These are phyloP conservation scores for Steinernema feltiae DNA, from an alignment of 1,140 invertebrate genomes.

Conservation along the genomic window DNA sequence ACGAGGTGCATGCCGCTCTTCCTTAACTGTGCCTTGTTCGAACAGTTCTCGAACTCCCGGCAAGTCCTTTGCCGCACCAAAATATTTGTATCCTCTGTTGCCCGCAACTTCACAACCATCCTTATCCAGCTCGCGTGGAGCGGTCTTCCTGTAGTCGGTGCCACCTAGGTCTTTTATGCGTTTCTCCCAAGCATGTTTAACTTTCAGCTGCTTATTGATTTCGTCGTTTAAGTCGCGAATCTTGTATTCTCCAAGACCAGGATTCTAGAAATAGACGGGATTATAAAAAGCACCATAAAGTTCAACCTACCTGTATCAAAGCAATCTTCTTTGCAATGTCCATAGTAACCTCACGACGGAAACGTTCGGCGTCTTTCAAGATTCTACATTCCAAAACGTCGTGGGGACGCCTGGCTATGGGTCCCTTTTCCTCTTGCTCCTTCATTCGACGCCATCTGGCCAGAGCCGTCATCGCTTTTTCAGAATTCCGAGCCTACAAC, in stretches of 20 bases:
- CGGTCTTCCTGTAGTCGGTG: slow-evolving; percentile 70
- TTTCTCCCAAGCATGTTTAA: slow-evolving; percentile 91
- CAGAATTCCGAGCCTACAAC: slow-evolving; percentile 54
- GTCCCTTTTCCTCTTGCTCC: slow-evolving; percentile 55
- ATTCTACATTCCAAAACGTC: slow-evolving; percentile 49
- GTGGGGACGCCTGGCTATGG: slow-evolving; percentile 48
- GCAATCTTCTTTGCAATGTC: slow-evolving; percentile 98
- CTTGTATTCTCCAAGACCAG: slow-evolving; percentile 92
- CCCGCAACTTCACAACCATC: slow-evolving; percentile 83
- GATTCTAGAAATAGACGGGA: slow-evolving; percentile 61
- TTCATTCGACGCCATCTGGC: slow-evolving; percentile 57
- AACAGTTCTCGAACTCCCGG: slow-evolving; percentile 95
- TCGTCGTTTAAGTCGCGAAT: slow-evolving; percentile 97
- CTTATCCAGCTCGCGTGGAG: slow-evolving; percentile 49
- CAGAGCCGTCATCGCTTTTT: slow-evolving; percentile 57
- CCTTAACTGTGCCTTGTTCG: slow-evolving; percentile 68
- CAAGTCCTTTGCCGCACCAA: slow-evolving; percentile 95
- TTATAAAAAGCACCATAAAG: slow-evolving; percentile 13
- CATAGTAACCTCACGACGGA: slow-evolving; percentile 57
- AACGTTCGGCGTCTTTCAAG: slow-evolving; percentile 47
- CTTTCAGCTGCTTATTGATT: slow-evolving; percentile 91
- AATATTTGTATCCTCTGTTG: slow-evolving; percentile 97
- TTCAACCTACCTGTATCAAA: slow-evolving; percentile 72
- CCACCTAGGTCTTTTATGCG: slow-evolving; percentile 91
- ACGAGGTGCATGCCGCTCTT: slow-evolving; percentile 81